Evolutionary conservation across 2,113 vertebrate species (phyloP), one percentile per base, ranked within the genome.

Genomic region (Pedetes capensis): DNA sequence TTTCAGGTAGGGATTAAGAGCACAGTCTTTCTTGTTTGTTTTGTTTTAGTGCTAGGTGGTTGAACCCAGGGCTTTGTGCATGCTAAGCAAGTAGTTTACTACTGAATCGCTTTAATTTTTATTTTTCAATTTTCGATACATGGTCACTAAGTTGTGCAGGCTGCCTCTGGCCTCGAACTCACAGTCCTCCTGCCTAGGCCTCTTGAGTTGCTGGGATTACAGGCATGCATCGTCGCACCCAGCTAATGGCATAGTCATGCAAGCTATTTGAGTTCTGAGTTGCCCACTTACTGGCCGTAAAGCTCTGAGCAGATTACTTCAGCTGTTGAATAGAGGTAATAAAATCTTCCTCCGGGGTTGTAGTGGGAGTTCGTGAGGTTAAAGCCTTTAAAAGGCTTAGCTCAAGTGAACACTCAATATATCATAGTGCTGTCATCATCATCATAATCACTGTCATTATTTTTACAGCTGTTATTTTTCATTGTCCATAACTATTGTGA

Each of bases 381-480:
- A 85, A 91, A 95, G 81, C 94, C 96, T 97, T 93, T 91, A 96
- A 96, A 83, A 97, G 68, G 39, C 93, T 95, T 94, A 95, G 78
- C 69, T 88, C 80, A 94, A 86, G 72, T 90, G 82, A 95, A 75
- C 39, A 74, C 85, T 64, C 94, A 27, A 8, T 94, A 85, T 91
- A 96, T 96, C 96, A 96, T 13, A 37, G 51, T n/a, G 22, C 96
- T 96, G 93, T 95, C 96, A 89, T 88, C 91, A 32, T 94, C 88
- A 69, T 79, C 92, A 91, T 95, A 90, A 96, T 86, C 94, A 72
- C 93, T 34, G 63, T 76, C 96, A 78, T 83, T 91, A 93, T 94
- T 95, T 92, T 97, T 93, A 92, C 88, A 96, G 94, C 88, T 95
- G 71, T 78, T 95, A 87, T 71, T 92, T 66, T 49, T 96, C 63